Evolutionary conservation across 2,797 vertebrate species (phyloP), one percentile per base, ranked within the genome.

Genomic region (Danionella dracula): DNA sequence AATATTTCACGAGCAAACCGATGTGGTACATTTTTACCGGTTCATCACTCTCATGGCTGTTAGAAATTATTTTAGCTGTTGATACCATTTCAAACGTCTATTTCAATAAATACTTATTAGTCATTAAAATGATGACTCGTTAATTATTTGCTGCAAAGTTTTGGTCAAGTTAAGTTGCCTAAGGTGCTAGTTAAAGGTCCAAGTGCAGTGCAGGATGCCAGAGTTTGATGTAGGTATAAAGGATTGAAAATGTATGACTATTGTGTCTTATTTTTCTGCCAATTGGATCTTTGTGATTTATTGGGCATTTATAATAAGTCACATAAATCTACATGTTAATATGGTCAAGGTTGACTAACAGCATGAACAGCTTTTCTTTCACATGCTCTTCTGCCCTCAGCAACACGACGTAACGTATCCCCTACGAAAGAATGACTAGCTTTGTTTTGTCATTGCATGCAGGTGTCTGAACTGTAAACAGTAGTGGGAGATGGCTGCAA

Each of bases 401-500:
- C 1, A 34, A 41, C 31, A 3, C 15, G 21, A 0, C 8, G 21
- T 62, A 4, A 29, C 17, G 7, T 49, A 8, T 4, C n/a, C 4
- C 10, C 1, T 13, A 13, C 21, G 19, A 23, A 35, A 20, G 17
- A 17, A 12, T 8, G 17, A 31, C 11, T 27, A 0, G 44, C 9
- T 46, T 55, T 10, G 41, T 38, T 13, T 58, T 50, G 57, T 69
- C n/a, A n/a, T n/a, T 29, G 56, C 23, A 27, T 0, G 15, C 74
- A 92, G 90, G 81, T 83, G 74, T 79, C 76, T 77, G 75, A 68
- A 82, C 66, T 74, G 64, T 64, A 77, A 81, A 78, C 66, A 79
- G 83, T 83, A 85, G 79, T 86, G 81, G 86, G 92, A 93, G 83
- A 99, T 99, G 97, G 94, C 94, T 90, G 93, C 93, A 81, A 94